phyloP scores from a whole-genome alignment of 2,797 vertebrate genomes.

The Rhyacichthys aspro region DNA sequence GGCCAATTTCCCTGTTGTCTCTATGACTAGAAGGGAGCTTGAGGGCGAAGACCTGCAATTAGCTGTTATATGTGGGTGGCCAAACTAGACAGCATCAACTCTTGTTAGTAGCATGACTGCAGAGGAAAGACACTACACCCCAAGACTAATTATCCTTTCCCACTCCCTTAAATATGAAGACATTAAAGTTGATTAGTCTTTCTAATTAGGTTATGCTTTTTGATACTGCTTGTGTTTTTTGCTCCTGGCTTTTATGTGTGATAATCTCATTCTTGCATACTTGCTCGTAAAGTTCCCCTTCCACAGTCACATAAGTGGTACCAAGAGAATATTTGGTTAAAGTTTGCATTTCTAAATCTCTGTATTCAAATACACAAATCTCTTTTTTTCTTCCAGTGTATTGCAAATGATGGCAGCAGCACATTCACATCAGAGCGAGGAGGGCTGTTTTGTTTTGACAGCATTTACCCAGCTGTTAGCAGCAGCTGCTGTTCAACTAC shows the following conservation, averaged over 20 bases:
- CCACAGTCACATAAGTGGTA: conserved; percentile 25
- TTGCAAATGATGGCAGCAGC: conserved; percentile 7
- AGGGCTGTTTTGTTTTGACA: neutral
- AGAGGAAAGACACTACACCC: conserved; percentile 69
- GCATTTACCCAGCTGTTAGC: conserved; percentile 8
- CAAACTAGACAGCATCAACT: conserved; percentile 75
- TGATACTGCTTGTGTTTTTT: conserved; percentile 76
- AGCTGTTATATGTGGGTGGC: conserved; percentile 82
- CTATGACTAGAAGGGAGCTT: conserved; percentile 76
- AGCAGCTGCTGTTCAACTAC: conserved; percentile 6
- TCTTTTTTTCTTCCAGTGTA: neutral
- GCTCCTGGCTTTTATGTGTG: conserved; percentile 70
- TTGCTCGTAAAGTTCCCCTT: conserved; percentile 55
- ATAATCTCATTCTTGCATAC: conserved; percentile 67
- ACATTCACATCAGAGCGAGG: conserved; percentile 3
- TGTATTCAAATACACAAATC: conserved; percentile 14
- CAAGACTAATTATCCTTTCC: conserved; percentile 75
- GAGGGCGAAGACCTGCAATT: conserved; percentile 83
- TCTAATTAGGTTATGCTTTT: conserved; percentile 84
- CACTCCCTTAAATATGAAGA: conserved; percentile 81
- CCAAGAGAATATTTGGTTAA: conserved; percentile 12
- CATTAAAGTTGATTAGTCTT: conserved; percentile 84
- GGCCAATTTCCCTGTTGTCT: conserved; percentile 79
- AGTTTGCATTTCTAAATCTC: conserved; percentile 18
- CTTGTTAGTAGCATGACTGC: conserved; percentile 78